Evolutionary conservation across 2,113 vertebrate species (phyloP).

Genomic region (Callorhinus ursinus): DNA sequence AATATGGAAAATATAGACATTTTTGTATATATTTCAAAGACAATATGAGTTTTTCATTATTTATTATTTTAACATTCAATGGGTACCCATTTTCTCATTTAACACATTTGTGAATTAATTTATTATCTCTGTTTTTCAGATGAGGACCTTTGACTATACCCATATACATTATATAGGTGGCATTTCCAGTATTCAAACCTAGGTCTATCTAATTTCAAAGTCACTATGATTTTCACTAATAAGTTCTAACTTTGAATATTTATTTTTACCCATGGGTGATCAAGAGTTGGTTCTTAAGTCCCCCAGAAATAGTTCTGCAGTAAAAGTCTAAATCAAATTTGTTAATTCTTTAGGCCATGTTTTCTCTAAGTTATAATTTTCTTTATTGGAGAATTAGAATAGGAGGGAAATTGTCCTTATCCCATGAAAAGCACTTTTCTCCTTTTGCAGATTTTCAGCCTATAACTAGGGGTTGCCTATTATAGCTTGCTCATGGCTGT

Average conservation of each 20-base stretch:
- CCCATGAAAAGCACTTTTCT: neutral
- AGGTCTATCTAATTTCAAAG: conserved; percentile 14
- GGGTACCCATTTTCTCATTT: neutral
- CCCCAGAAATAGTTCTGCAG: conserved; percentile 23
- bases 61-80: neutral
- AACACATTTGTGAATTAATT: neutral
- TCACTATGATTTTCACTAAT: neutral
- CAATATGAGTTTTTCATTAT: neutral
- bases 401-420: conserved; percentile 20
- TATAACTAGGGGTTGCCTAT: neutral
- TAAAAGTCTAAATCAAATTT: conserved; percentile 43
- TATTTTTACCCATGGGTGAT: neutral
- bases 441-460: neutral
- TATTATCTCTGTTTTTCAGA: neutral
- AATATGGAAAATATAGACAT: neutral
- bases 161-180: neutral
- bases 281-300: neutral
- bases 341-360: neutral
- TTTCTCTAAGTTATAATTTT: conserved; percentile 32
- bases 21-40: neutral
- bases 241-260: neutral
- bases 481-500: neutral
- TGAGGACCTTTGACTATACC: neutral
- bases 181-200: neutral
- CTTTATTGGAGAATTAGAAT: neutral